Evolutionary conservation across 1,140 invertebrate species (phyloP).

Genomic region (Papilio dardanus): DNA sequence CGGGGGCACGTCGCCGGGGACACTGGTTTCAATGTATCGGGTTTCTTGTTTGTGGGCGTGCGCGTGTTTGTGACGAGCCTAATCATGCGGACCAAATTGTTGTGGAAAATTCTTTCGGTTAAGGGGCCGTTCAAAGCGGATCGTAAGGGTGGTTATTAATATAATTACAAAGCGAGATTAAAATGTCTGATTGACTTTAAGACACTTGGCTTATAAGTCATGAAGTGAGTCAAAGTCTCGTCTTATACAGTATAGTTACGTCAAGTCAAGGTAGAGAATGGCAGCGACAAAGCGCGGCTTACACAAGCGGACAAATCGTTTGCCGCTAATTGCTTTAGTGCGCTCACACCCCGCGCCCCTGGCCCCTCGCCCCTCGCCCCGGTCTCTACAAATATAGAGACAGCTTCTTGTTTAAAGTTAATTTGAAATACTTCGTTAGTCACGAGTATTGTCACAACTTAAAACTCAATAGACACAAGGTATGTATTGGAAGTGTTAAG

Average conservation of each 20-base stretch:
- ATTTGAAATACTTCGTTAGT: background rate
- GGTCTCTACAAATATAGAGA: slow-evolving; percentile 30
- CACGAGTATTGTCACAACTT: background rate
- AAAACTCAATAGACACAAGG: too few species aligned
- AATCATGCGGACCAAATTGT: slow-evolving; percentile 8
- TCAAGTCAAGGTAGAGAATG: background rate
- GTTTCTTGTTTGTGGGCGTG: slow-evolving; percentile 46
- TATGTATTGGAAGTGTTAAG: too few species aligned
- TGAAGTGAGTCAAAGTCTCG: background rate
- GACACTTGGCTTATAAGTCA: background rate
- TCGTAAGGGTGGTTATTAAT: slow-evolving; percentile 9
- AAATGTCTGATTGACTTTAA: background rate
- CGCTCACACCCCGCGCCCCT: slow-evolving; percentile 34
- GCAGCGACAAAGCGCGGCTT: slow-evolving; percentile 21
- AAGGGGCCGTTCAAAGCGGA: background rate
- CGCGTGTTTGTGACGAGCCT: slow-evolving; percentile 30
- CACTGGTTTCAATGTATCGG: slow-evolving; percentile 51
- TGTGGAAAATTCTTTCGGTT: slow-evolving; percentile 3
- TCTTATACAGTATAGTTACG: too few species aligned
- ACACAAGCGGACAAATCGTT: slow-evolving; percentile 41
- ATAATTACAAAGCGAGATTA: background rate
- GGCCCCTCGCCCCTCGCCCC: background rate
- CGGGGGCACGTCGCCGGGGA: slow-evolving; percentile 32
- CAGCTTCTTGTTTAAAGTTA: slow-evolving; percentile 35
- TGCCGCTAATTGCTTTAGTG: slow-evolving; percentile 54